These are phyloP conservation scores for Sanderia malayensis DNA, from an alignment of 30 jellyfish, hydroid and myxozoan species.

Conservation along the genomic window DNA sequence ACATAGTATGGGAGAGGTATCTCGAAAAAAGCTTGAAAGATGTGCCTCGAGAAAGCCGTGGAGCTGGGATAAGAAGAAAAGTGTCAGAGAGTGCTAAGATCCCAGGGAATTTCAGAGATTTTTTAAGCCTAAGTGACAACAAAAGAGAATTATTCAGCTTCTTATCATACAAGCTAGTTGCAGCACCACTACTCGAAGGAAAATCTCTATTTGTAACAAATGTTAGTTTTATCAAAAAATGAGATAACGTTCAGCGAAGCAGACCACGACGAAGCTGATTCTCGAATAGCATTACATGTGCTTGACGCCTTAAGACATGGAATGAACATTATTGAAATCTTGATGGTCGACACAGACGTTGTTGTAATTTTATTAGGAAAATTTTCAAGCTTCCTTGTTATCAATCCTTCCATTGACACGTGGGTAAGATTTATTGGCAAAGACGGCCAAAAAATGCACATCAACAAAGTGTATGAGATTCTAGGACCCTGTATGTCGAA, in stretches of 20 bases:
- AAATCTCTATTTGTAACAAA: constrained; percentile 9
- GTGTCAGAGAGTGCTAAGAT: too few relatives aligned
- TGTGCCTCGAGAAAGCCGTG: not conserved
- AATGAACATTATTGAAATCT: constrained; percentile 8
- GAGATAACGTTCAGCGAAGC: constrained; percentile 27
- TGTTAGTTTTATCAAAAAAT: constrained; percentile 12
- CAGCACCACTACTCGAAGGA: not conserved
- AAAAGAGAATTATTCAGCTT: not conserved
- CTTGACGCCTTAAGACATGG: constrained; percentile 28
- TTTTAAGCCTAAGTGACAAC: not conserved
- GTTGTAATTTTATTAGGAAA: constrained; percentile 22
- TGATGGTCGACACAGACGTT: constrained; percentile 41
- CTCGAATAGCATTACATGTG: constrained; percentile 32
- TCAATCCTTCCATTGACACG: constrained; percentile 18
- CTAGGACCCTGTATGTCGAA: constrained; percentile 14
- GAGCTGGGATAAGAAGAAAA: not conserved
- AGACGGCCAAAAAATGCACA: constrained; percentile 13
- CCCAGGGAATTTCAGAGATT: not conserved
- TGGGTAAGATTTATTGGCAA: constrained; percentile 32
- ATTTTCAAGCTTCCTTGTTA: not conserved
- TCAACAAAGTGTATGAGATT: not conserved
- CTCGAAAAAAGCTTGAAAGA: not conserved
- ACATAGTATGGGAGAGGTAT: constrained; percentile 6
- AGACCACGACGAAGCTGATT: constrained; percentile 47
- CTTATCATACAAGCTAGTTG: not conserved